Conservation (phyloP, 1,140 invertebrate species). For the Achroia grisella region DNA sequence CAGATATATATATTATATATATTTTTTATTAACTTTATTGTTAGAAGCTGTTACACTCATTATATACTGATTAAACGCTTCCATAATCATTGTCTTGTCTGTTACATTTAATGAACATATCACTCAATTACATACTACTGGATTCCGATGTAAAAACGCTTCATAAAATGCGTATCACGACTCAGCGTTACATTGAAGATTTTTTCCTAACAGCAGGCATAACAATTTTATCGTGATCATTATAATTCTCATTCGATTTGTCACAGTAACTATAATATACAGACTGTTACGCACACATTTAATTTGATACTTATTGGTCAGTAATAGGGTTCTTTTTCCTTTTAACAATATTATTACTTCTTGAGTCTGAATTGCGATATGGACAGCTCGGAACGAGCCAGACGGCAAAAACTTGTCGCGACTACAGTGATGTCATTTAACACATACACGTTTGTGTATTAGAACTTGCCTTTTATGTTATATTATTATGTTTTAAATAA, state of each 20-base stretch:
- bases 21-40: too few species aligned
- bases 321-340: background rate
- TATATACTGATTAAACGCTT: too few species aligned
- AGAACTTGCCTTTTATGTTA: too few species aligned
- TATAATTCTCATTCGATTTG: constrained; percentile 30
- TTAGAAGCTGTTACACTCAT: too few species aligned
- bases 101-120: constrained; percentile 1
- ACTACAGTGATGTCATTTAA: constrained; percentile 26
- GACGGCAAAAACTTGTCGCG: constrained; percentile 35
- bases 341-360: background rate
- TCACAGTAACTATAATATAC: constrained; percentile 8
- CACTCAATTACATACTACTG: background rate
- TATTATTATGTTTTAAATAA: too few species aligned
- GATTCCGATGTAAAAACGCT: background rate
- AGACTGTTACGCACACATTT: background rate
- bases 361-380: constrained; percentile 1
- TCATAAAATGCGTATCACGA: background rate
- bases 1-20: too few species aligned
- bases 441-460: background rate
- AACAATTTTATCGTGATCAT: constrained; percentile 8
- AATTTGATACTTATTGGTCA: background rate
- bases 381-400: constrained; percentile 18
- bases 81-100: too few species aligned
- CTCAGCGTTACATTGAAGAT: too few species aligned
- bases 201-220: background rate